Evolutionary conservation across 2,888 invertebrate genomes (phyloP), one percentile per base, ranked within the genome.

Genomic region (Chrysotoxum bicinctum): DNA sequence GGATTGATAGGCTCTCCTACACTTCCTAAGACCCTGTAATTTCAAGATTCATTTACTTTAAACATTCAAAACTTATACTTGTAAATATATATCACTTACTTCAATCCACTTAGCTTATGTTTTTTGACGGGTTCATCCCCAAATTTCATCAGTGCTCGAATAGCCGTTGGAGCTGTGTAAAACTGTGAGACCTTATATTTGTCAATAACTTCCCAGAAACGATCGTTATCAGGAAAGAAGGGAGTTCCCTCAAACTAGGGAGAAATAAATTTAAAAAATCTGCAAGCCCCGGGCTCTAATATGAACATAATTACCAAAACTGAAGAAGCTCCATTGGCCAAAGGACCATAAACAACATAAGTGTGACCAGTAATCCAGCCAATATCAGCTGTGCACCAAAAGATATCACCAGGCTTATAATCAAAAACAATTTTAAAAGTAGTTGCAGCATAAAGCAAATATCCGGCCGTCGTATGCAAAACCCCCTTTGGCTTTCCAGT

Each of bases 1-100:
- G 98, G 96, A 92, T 99, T 99, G 87, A 99, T 99, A 0, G 99
- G 99, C 91, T 99, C 99, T 0, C 99, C 99, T 1, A 99, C 99
- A 83, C 98, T 98, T 72, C 99, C 99, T 88, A 99, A 93, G 21
- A 99, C 95, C 90, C 96, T 94, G 76, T 50, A 26, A 26, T 26
- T 50, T 14, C 14, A 35, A 35, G 0, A 50, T 5, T 0, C 0
- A 0, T 19, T 43, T 19, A 0, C 3, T 23, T 23, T 0, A 7
- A 6, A 23, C 14, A 14, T 14, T 14, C 7, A 23, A 23, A 50
- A 23, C 1, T 1, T 6, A 14, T 2, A 5, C 1, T 19, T 10
- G 2, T 19, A 9, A 35, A 10, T 52, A 5, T 26, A 21, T 52
- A 5, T 26, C 16, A 89, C 89, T 80, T 88, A 92, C 92, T 90